Conservation (phyloP, 2,888 invertebrate species). For the Pinctada fucata region DNA sequence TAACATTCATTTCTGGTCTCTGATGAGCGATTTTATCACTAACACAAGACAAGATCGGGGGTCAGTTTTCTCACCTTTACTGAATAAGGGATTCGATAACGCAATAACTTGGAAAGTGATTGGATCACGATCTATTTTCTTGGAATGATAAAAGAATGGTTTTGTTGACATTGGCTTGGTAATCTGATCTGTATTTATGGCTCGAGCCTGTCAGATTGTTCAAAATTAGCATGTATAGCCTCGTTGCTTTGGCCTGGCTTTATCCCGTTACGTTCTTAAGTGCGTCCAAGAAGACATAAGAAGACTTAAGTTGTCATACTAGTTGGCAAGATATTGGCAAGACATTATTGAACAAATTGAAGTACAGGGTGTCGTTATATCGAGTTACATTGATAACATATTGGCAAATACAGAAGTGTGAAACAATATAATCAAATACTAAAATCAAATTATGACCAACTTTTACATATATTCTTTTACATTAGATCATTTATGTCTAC, state of each 20-base stretch:
- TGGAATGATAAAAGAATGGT: constrained; percentile 20
- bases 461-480: no score
- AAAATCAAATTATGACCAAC: no score
- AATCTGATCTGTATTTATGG: constrained; percentile 18
- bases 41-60: not conserved
- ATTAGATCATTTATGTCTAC: no score
- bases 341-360: constrained; percentile 18
- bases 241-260: not conserved
- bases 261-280: constrained; percentile 18
- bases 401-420: no score
- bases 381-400: no score
- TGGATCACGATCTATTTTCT: constrained; percentile 19
- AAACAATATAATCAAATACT: no score
- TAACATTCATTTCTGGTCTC: not conserved
- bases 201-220: constrained; percentile 18
- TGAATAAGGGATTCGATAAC: constrained; percentile 16
- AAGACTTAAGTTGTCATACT: constrained; percentile 29
- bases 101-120: constrained; percentile 1
- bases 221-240: constrained; percentile 24
- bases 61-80: constrained; percentile 10
- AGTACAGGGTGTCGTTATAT: not conserved
- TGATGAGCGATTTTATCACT: constrained; percentile 12
- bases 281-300: constrained; percentile 27
- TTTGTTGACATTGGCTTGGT: constrained; percentile 9
- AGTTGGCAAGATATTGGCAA: constrained; percentile 24